Conservation (phyloP, 2,113 vertebrate genomes). For the Neolamprologus kungweensis region DNA sequence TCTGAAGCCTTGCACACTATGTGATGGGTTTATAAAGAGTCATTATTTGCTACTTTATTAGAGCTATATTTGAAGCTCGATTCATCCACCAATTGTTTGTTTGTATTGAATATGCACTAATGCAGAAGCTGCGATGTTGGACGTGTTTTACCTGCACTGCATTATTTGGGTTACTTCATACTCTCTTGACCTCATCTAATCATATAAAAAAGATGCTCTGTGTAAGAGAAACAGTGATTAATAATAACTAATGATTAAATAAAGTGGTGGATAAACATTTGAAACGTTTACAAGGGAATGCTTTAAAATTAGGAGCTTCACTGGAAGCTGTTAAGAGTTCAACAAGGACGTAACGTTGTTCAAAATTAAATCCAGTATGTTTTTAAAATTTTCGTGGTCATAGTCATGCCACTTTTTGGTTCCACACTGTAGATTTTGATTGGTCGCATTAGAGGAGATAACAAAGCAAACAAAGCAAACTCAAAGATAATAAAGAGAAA, state of each 20-base stretch:
- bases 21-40: not conserved
- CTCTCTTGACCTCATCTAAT: not conserved
- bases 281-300: not conserved
- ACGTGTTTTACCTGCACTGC: not conserved
- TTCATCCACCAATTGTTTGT: not conserved
- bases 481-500: not conserved
- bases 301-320: not conserved
- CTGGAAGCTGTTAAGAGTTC: not conserved
- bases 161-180: not conserved
- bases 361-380: not conserved
- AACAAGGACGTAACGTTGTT: not conserved
- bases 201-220: not conserved
- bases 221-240: not conserved
- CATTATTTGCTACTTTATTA: slow-evolving; percentile 1
- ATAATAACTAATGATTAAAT: not conserved
- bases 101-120: not conserved
- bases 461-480: not conserved
- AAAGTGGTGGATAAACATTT: not conserved
- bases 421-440: not conserved
- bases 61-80: not conserved
- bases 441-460: not conserved
- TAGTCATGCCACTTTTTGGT: not conserved
- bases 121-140: not conserved
- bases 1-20: not conserved
- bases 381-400: not conserved